phyloP scores from a whole-genome alignment of 2,113 vertebrate species.

The Ascaphus truei region DNA sequence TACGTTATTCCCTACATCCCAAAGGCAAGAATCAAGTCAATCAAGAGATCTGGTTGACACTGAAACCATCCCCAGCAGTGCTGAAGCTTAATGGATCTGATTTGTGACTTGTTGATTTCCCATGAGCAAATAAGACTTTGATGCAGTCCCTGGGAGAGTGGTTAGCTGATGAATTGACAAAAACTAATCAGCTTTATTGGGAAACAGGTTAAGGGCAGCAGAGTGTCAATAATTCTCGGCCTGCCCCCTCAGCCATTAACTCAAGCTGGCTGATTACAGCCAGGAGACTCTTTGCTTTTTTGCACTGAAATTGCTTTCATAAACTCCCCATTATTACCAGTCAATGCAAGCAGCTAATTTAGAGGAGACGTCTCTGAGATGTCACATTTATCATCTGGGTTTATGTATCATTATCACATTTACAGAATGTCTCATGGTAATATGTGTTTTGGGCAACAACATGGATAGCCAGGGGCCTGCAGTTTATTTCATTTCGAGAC shows the following conservation, averaged over 20 bases:
- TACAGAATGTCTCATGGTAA: conserved; percentile 68
- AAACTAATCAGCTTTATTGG: conserved; percentile 99
- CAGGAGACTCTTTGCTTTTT: conserved; percentile 61
- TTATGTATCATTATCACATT: conserved; percentile 77
- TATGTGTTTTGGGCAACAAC: conserved; percentile 64
- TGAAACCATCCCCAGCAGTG: conserved; percentile 49
- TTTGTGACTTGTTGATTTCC: conserved; percentile 95
- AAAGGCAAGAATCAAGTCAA: too few species aligned
- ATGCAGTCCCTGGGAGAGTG: conserved; percentile 67
- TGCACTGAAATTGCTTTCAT: conserved; percentile 72
- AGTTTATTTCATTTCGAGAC: neutral
- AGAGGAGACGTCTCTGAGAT: conserved; percentile 61
- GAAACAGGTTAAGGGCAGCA: conserved; percentile 92
- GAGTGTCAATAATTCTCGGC: conserved; percentile 89
- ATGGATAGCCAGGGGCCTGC: conserved; percentile 46
- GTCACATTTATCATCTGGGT: conserved; percentile 67
- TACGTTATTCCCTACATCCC: too few species aligned
- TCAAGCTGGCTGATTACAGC: conserved; percentile 85
- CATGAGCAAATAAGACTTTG: conserved; percentile 88
- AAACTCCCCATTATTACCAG: conserved; percentile 77
- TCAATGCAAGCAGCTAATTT: conserved; percentile 61
- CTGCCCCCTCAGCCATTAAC: conserved; percentile 90
- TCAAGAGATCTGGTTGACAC: too few species aligned
- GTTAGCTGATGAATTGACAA: conserved; percentile 92
- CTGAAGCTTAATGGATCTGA: conserved; percentile 63